Evolutionary conservation across 2,113 vertebrate genomes (phyloP).

Genomic region (Notothenia coriiceps): DNA sequence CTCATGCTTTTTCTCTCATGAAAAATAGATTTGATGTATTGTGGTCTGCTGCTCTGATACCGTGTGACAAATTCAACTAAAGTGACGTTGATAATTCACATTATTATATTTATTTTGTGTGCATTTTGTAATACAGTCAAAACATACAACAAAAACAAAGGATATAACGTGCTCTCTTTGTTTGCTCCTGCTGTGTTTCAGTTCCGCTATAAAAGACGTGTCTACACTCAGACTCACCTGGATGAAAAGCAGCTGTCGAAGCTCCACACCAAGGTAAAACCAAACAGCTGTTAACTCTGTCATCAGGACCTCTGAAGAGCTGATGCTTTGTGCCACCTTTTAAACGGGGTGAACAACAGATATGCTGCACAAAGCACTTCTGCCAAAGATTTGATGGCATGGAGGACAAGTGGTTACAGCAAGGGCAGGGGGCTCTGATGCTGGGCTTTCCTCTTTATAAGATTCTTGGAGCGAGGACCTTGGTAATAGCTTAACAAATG

Average conservation of each 20-base stretch:
- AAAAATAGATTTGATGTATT: neutral
- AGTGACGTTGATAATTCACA: neutral
- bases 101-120: neutral
- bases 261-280: constrained; percentile 95
- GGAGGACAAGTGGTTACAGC: neutral
- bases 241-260: constrained; percentile 97
- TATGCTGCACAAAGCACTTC: neutral
- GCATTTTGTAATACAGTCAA: neutral
- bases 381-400: neutral
- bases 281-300: neutral
- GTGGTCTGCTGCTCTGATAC: constrained; percentile 2
- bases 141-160: neutral
- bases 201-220: constrained; percentile 98
- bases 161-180: neutral
- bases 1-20: constrained; percentile 4
- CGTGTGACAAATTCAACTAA: neutral
- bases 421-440: neutral
- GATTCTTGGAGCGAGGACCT: neutral
- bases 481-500: neutral
- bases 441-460: constrained; percentile 2
- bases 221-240: constrained; percentile 93
- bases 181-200: constrained; percentile 75
- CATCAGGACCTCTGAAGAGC: neutral
- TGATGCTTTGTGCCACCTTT: constrained; percentile 1
- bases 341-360: constrained; percentile 2